These are phyloP conservation scores for Meandrusa payeni DNA, from an alignment of 2,888 invertebrate species.

Conservation along the genomic window DNA sequence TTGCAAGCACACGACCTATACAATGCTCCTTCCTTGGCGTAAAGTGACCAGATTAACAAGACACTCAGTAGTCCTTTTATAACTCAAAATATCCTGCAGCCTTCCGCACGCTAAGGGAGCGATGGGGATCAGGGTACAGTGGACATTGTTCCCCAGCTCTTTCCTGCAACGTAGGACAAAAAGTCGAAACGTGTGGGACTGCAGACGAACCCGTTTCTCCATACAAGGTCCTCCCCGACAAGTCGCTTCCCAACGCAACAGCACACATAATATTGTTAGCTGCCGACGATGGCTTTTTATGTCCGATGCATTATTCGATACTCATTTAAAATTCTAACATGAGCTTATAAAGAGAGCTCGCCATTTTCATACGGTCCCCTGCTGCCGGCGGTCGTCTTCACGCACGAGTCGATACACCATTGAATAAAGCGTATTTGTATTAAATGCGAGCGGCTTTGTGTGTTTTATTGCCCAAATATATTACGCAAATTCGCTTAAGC, in stretches of 20 bases:
- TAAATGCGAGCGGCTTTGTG: constrained; percentile 30
- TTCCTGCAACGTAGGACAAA: constrained; percentile 70
- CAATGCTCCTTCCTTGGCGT: constrained; percentile 61
- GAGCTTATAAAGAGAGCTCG: constrained; percentile 74
- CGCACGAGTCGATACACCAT: constrained; percentile 20
- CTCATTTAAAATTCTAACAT: constrained; percentile 81
- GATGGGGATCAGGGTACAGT: constrained; percentile 44
- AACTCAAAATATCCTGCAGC: constrained; percentile 30
- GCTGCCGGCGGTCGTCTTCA: constrained; percentile 64
- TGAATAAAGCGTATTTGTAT: constrained; percentile 15
- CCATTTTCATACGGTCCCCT: constrained; percentile 73
- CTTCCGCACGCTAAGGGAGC: constrained; percentile 37
- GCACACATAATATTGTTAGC: constrained; percentile 79
- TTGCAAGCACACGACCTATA: constrained; percentile 64
- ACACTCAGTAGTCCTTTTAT: constrained; percentile 46
- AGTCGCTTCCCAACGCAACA: constrained; percentile 75
- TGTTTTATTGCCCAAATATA: constrained; percentile 61
- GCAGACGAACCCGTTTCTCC: constrained; percentile 77
- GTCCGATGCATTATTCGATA: constrained; percentile 80
- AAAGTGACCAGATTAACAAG: constrained; percentile 47
- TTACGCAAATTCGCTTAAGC: constrained; percentile 75
- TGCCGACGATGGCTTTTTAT: constrained; percentile 78
- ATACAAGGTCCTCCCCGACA: constrained; percentile 72
- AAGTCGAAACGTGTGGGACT: constrained; percentile 78
- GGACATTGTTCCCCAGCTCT: constrained; percentile 60